These are phyloP conservation scores for Lithobius niger DNA, from an alignment of 1,140 invertebrate species.

Conservation along the genomic window DNA sequence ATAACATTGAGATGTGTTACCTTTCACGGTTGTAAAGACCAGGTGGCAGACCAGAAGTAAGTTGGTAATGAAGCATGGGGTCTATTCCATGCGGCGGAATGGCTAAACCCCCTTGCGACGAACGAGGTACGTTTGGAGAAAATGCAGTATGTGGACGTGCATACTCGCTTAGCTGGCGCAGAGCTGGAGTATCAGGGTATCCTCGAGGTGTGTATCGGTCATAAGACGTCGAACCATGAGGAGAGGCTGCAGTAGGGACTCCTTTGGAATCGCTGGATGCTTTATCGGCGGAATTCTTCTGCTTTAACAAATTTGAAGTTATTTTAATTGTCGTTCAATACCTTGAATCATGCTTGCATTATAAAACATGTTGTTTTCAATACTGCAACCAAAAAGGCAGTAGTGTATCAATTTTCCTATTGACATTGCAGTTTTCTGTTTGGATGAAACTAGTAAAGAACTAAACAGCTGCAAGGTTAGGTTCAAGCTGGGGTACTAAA, in stretches of 20 bases:
- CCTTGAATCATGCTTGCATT: no score
- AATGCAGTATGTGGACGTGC: constrained; percentile 78
- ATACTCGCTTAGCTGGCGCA: constrained; percentile 74
- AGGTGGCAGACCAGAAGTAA: constrained; percentile 30
- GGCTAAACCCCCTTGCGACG: constrained; percentile 23
- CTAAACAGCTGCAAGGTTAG: no score
- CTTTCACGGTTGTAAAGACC: constrained; percentile 53
- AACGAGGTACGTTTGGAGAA: constrained; percentile 44
- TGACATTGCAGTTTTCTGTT: no score
- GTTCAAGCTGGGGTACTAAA: no score
- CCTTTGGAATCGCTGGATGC: neutral
- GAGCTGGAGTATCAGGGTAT: constrained; percentile 78
- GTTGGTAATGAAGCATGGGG: constrained; percentile 30
- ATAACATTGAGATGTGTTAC: constrained; percentile 21
- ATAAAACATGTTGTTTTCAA: no score
- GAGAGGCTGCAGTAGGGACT: neutral
- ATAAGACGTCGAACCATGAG: constrained; percentile 35
- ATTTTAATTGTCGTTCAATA: no score
- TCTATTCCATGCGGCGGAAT: constrained; percentile 45
- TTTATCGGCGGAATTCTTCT: no score
- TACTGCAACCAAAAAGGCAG: no score
- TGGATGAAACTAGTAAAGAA: no score
- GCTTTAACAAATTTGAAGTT: no score
- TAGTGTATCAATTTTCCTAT: no score
- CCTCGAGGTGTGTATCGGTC: constrained; percentile 55